These are phyloP conservation scores for Merluccius polli DNA, from an alignment of 2,797 vertebrate genomes.

Conservation along the genomic window DNA sequence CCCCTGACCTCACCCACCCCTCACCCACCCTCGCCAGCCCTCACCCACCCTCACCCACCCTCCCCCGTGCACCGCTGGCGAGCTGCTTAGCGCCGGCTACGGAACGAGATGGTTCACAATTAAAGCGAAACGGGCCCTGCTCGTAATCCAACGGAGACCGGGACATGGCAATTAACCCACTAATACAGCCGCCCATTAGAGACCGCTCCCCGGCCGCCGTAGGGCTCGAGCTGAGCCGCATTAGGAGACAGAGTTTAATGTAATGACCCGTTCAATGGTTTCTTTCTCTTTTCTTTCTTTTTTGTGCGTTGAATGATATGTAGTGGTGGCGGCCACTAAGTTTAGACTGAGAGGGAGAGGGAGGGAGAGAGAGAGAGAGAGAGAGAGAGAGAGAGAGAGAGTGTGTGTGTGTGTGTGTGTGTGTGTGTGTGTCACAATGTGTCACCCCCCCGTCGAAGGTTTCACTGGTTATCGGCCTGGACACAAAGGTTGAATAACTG, in stretches of 20 bases:
- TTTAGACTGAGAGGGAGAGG: neutral
- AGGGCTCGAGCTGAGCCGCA: slow-evolving; percentile 80
- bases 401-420: too few relatives aligned
- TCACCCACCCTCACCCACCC: neutral
- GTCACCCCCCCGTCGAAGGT: too few relatives aligned
- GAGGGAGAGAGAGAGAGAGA: neutral
- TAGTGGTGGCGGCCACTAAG: slow-evolving; percentile 39
- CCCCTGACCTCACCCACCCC: slow-evolving; percentile 20
- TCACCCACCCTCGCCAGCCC: too few relatives aligned
- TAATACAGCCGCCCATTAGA: slow-evolving; percentile 95
- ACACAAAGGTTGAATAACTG: neutral
- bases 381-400: neutral
- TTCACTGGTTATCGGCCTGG: too few relatives aligned
- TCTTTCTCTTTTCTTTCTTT: neutral
- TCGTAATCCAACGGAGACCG: slow-evolving; percentile 65
- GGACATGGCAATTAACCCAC: slow-evolving; percentile 94
- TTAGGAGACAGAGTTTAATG: slow-evolving; percentile 91
- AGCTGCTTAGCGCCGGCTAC: slow-evolving; percentile 37
- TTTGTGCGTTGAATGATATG: slow-evolving; percentile 82
- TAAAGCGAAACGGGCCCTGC: slow-evolving; percentile 63
- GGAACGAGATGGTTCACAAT: slow-evolving; percentile 63
- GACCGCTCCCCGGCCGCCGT: slow-evolving; percentile 83
- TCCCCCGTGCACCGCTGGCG: slow-evolving; percentile 38
- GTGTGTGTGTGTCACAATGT: too few relatives aligned
- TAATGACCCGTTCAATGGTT: slow-evolving; percentile 86